Percentiles rank a stretch among this genome's conserved stretches.
Conservation (phyloP, 1,140 invertebrate species). For the Trachymyrmex cornetzi region DNA sequence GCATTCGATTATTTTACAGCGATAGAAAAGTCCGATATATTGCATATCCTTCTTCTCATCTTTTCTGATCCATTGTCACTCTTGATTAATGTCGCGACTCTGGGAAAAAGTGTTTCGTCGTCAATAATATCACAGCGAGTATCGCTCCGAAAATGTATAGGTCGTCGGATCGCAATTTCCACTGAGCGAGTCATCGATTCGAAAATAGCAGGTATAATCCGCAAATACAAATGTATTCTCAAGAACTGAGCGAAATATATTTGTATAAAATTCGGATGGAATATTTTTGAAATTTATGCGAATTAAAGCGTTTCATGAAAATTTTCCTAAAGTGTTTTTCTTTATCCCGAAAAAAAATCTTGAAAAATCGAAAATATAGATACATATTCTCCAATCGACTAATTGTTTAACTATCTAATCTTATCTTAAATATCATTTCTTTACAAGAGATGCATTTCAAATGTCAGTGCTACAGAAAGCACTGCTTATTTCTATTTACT, state of each 20-base stretch:
- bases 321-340: neutral
- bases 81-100: slow-evolving; percentile 36
- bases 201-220: slow-evolving; percentile 9
- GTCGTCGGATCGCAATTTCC: slow-evolving; percentile 10
- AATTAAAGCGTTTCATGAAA: neutral
- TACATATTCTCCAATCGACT: neutral
- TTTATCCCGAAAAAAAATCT: neutral
- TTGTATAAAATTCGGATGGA: neutral
- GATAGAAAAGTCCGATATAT: slow-evolving; percentile 19
- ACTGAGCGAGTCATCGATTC: neutral
- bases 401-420: neutral
- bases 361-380: neutral
- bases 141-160: slow-evolving; percentile 16
- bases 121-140: slow-evolving; percentile 18
- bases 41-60: slow-evolving; percentile 9
- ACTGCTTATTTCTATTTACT: neutral
- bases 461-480: neutral
- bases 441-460: neutral
- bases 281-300: neutral
- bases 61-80: slow-evolving; percentile 30
- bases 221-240: neutral
- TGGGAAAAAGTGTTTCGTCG: slow-evolving; percentile 21
- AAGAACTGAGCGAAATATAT: neutral
- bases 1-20: slow-evolving; percentile 17
- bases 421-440: neutral